Base-by-base conservation (phyloP, 2,888 invertebrate genomes). In the Parelbella ahira region DNA sequence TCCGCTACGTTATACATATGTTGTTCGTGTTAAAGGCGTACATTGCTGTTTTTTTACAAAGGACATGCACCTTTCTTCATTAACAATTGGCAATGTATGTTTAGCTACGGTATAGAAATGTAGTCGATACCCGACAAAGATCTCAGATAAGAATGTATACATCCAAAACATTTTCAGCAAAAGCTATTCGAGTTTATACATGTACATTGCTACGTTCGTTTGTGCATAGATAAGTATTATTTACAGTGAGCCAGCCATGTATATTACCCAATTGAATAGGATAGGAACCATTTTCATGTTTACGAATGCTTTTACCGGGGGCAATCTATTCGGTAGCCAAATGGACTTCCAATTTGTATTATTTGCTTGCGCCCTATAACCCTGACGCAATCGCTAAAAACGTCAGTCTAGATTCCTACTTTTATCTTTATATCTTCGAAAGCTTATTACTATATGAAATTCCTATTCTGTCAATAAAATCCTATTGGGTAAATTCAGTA, bases 341-440 rank as follows among this genome's bases (percentile, higher is more conserved):
- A 34, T 24, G 34, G 12, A 15, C 15, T 23, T 23, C 13, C 34
- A 12, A 34, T 34, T 34, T 24, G 15, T 15, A 24, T 34, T 34
- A 32, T 20, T 32, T 20, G 10, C 19, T 1, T 4, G 8, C 20
- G 9, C 5, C 9, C 23, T 5, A 34, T 15, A 23, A 12, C 15
- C 24, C 6, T 12, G 11, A 3, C 4, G 25, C 15, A 15, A 25
- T 25, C 10, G 25, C 25, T 25, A 15, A 20, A 20, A 12, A 25
- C n/a, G n/a, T n/a, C n/a, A n/a, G n/a, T n/a, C n/a, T n/a, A n/a
- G n/a, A n/a, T n/a, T n/a, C n/a, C n/a, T n/a, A n/a, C n/a, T n/a
- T n/a, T n/a, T n/a, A n/a, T n/a, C n/a, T n/a, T n/a, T n/a, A n/a
- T n/a, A n/a, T n/a, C n/a, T n/a, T n/a, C n/a, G n/a, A n/a, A n/a